Base-by-base conservation (phyloP, 1,140 invertebrate genomes). In the Drosophila auraria region DNA sequence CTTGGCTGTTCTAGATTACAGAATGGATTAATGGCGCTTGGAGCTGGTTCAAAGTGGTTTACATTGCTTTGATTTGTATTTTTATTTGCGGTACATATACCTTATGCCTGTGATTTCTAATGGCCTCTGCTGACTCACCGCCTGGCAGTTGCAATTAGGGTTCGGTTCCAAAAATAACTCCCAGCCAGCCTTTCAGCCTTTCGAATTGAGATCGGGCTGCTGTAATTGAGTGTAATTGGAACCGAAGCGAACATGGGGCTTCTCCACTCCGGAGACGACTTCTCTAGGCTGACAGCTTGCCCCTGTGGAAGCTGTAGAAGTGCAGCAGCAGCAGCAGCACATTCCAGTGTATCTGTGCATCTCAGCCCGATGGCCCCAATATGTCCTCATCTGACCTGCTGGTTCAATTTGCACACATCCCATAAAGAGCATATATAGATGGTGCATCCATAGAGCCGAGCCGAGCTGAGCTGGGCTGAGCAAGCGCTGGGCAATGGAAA, bases 211-310 rank as follows among this genome's bases (percentile, higher is more conserved):
- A 27, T 73, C 40, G 25, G 68, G 73, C 65, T 71, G 36, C 53
- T 65, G 75, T 63, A 87, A 87, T 87, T 87, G 84, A 87, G 60
- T 84, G 70, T 78, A 87, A 87, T 89, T 87, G 86, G 45, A 84
- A 57, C 44, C 62, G 81, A 84, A 54, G 44, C 62, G 78, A 82
- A n/a, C 58, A 27, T 38, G 63, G 54, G 53, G 38, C 57, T 30
- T 30, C 45, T 63, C 58, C 63, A 49, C 53, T 58, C 73, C 45
- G 15, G 57, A 38, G 62, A 53, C 59, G 25, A 44, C 23, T 33
- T 80, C 83, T 79, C 79, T 68, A 78, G 68, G 62, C 70, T 77
- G 80, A 73, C 82, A 78, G 78, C 44, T 82, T 15, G 8, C 60
- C 58, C 61, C 61, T 71, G 42, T 69, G 64, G 84, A 87, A 89